Evolutionary conservation across 2,113 vertebrate genomes (phyloP), one percentile per base, ranked within the genome.

Genomic region (Trogon surrucura): DNA sequence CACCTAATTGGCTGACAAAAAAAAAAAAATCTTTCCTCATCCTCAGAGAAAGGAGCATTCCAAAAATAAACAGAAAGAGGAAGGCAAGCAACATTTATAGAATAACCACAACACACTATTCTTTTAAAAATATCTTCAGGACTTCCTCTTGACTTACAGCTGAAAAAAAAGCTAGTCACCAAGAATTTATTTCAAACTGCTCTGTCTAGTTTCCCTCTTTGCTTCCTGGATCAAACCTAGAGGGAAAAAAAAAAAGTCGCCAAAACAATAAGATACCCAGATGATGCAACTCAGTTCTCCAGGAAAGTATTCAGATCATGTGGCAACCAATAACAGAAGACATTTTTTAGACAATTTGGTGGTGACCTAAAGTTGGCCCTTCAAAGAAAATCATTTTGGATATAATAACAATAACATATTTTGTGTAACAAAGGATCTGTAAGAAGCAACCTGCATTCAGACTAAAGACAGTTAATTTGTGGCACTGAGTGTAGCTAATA

Each of bases 281-380:
- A 74, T 58, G 50, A 92, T 67, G 70, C 50, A 50, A 45, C 44
- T 88, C 60, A 71, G 13, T 79, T 81, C 30, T 92, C 77, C 54
- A 74, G 56, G 69, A 91, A 85, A 86, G 60, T 32, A 50, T 66
- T 71, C 88, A 93, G 69, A 89, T 69, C 16, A n/a, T 22, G 44
- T 0, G 2, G 72, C 75, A 88, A 82, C 27, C 64, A 90, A 38
- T 89, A 92, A 95, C 36, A 88, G 53, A 81, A 67, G 15, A 5
- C 11, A 57, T 65, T 81, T 96, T 96, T 92, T 83, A 90, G 72
- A 77, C 67, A 94, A 91, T 32, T 32, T 67, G 38, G 44, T 41
- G 38, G 60, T 79, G 74, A 94, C 61, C 96, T 96, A 89, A 95
- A 93, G 56, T 29, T 77, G 56, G 30, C 8, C 21, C 30, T 72